These are phyloP conservation scores for Pharmacophagus antenor DNA, from an alignment of 2,888 invertebrate species.

Conservation along the genomic window DNA sequence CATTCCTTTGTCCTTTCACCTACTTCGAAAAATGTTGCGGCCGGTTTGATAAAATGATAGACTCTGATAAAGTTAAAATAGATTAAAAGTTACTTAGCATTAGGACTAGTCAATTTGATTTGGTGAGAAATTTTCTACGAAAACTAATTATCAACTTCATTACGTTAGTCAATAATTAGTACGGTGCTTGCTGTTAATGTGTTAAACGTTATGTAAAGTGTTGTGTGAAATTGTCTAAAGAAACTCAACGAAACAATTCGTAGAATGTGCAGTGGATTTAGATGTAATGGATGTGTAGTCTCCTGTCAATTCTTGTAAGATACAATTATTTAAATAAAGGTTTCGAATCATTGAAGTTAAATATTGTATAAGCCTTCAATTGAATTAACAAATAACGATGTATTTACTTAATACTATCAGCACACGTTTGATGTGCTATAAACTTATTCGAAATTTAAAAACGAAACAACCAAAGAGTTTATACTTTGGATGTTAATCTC, in stretches of 20 bases:
- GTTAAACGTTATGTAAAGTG: slow-evolving; percentile 50
- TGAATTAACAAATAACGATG: slow-evolving; percentile 50
- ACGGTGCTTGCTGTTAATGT: slow-evolving; percentile 75
- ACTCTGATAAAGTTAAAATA: slow-evolving; percentile 69
- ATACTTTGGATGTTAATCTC: slow-evolving; percentile 64
- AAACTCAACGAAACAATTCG: slow-evolving; percentile 60
- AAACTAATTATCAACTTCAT: slow-evolving; percentile 67
- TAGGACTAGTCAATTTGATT: slow-evolving; percentile 79
- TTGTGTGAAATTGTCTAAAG: slow-evolving; percentile 51
- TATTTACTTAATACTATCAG: slow-evolving; percentile 40
- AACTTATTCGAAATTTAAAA: slow-evolving; percentile 47
- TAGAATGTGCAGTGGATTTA: slow-evolving; percentile 49
- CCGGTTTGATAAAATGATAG: slow-evolving; percentile 71
- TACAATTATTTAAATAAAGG: slow-evolving; percentile 53
- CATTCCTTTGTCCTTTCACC: slow-evolving; percentile 38
- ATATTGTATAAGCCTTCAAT: slow-evolving; percentile 56
- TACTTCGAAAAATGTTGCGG: slow-evolving; percentile 51
- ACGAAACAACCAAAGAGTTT: slow-evolving; percentile 61
- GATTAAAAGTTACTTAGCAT: slow-evolving; percentile 61
- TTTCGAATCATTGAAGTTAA: slow-evolving; percentile 71
- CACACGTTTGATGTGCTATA: slow-evolving; percentile 24
- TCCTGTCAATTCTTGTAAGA: slow-evolving; percentile 53
- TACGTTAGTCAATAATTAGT: slow-evolving; percentile 62
- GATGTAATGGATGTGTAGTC: slow-evolving; percentile 34
- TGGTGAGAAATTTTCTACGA: slow-evolving; percentile 75